Evolutionary conservation across 2,113 vertebrate species (phyloP).

Genomic region (human (Homo sapiens)): DNA sequence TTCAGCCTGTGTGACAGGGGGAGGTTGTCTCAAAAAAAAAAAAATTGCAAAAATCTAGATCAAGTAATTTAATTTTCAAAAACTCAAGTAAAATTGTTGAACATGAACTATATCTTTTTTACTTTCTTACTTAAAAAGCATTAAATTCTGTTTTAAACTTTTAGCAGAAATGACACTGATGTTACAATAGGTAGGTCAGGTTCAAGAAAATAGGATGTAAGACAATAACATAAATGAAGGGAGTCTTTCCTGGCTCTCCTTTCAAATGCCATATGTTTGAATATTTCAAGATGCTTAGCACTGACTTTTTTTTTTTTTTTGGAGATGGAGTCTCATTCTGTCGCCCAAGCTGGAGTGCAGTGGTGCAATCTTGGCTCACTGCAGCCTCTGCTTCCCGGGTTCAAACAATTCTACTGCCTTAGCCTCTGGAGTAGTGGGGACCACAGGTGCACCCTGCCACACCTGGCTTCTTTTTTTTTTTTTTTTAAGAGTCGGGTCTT

Average conservation of each 20-base stretch:
- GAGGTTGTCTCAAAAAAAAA: no score
- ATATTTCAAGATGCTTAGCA: background rate
- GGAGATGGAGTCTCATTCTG: no score
- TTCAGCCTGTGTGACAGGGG: no score
- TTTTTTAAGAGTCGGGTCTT: no score
- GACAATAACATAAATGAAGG: background rate
- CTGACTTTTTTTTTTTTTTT: background rate
- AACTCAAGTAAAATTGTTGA: background rate
- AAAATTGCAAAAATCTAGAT: background rate
- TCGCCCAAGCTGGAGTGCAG: no score
- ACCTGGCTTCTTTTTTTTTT: no score
- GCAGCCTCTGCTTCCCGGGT: no score
- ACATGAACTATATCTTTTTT: background rate
- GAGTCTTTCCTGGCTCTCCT: background rate
- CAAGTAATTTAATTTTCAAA: conserved; percentile 33
- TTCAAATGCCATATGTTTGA: background rate
- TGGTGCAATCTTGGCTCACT: no score
- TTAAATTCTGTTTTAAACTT: background rate
- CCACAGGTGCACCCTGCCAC: no score
- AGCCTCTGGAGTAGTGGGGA: no score
- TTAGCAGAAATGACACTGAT: conserved; percentile 12
- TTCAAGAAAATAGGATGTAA: background rate
- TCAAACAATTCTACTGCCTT: no score
- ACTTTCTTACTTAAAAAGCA: conserved; percentile 23
- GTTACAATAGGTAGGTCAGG: background rate